phyloP scores from a whole-genome alignment of 2,113 vertebrate species.

The Chaenogobius annularis region DNA sequence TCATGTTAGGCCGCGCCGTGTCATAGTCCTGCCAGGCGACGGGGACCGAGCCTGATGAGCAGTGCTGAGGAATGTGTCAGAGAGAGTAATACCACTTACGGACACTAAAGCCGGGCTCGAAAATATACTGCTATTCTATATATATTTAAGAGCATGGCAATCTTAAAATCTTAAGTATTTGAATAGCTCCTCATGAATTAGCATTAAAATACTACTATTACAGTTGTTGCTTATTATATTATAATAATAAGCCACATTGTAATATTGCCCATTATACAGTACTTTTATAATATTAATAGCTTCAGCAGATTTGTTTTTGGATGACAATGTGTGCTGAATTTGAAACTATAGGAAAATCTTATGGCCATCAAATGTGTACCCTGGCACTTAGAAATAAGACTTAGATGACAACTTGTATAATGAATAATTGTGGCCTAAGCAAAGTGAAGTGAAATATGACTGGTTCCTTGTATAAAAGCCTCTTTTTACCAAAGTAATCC shows the following conservation, averaged over 20 bases:
- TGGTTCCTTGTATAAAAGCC: neutral
- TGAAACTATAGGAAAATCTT: too few species aligned
- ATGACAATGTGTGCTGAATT: too few species aligned
- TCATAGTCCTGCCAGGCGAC: slow-evolving; percentile 8
- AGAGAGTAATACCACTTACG: slow-evolving; percentile 1
- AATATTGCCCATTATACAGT: too few species aligned
- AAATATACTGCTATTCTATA: neutral
- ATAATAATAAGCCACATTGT: too few species aligned
- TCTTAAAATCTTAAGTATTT: neutral
- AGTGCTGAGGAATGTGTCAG: neutral
- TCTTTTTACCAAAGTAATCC: neutral
- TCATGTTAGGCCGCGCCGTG: slow-evolving; percentile 23
- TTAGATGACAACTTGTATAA: neutral
- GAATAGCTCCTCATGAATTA: neutral
- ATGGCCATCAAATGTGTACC: too few species aligned
- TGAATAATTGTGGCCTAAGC: neutral
- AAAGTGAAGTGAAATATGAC: neutral
- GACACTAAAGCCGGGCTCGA: slow-evolving; percentile 14
- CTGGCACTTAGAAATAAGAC: too few species aligned
- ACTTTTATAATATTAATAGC: too few species aligned
- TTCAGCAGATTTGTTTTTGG: too few species aligned
- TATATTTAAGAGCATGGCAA: neutral
- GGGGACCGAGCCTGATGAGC: neutral
- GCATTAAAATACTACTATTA: neutral
- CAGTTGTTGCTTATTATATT: neutral